These are phyloP conservation scores for Tipula unca DNA, from an alignment of 2,888 invertebrate genomes.

Conservation along the genomic window DNA sequence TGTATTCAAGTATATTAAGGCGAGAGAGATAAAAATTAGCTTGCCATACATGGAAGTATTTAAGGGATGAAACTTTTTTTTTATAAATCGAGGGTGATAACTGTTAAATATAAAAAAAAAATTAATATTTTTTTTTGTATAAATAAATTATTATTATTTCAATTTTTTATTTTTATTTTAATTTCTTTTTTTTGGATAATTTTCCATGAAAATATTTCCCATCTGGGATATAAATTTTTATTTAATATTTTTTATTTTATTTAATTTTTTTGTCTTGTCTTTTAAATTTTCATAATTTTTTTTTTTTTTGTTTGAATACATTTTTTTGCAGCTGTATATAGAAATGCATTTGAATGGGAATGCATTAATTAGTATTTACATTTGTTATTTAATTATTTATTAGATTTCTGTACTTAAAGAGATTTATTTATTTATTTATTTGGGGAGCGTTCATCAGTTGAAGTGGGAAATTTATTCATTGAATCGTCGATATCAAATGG, in stretches of 20 bases:
- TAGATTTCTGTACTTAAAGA: not conserved
- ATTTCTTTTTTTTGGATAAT: not conserved
- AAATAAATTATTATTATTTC: not conserved
- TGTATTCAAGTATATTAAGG: not conserved
- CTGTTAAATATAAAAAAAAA: not conserved
- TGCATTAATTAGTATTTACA: conserved; percentile 8
- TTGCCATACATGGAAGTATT: not conserved
- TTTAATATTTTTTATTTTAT: not conserved
- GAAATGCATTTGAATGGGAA: not conserved
- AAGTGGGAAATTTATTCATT: no score
- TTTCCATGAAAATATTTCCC: not conserved
- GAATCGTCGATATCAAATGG: no score
- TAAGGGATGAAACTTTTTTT: not conserved
- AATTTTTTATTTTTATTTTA: not conserved
- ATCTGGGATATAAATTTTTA: not conserved
- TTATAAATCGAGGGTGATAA: conserved; percentile 8
- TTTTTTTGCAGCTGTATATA: not conserved
- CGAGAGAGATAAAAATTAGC: not conserved
- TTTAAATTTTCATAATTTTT: not conserved
- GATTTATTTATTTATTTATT: no score
- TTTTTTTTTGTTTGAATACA: not conserved
- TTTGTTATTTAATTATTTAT: conserved; percentile 8
- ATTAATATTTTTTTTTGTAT: not conserved
- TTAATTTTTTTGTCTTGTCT: not conserved
- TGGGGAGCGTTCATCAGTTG: no score